Percentiles rank a stretch among this genome's conserved stretches.
phyloP scores from a whole-genome alignment of 1,140 invertebrate genomes.

The Myzus persicae region DNA sequence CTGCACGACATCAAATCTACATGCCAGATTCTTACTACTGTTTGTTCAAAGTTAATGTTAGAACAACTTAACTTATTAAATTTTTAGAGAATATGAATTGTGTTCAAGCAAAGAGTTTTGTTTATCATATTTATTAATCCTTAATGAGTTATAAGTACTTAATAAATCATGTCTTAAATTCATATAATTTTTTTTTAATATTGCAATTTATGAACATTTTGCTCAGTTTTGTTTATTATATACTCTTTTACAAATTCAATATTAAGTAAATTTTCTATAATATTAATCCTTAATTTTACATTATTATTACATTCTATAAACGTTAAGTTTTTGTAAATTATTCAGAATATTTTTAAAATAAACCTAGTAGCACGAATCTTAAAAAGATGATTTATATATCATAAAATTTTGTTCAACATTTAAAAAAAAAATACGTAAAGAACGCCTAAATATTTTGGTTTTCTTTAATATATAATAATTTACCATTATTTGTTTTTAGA shows the following conservation, averaged over 20 bases:
- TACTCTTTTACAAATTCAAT: background rate
- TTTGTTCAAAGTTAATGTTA: background rate
- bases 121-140: background rate
- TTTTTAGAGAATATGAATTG: background rate
- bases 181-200: background rate
- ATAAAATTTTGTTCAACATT: background rate
- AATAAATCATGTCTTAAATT: background rate
- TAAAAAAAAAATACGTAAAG: background rate
- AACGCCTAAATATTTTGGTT: conserved; percentile 30
- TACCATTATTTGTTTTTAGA: conserved; percentile 30
- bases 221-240: background rate
- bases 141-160: background rate
- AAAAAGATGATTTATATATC: conserved; percentile 2
- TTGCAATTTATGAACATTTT: background rate
- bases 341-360: background rate
- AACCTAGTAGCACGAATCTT: background rate
- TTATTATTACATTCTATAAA: background rate
- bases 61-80: too few relatives aligned
- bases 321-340: background rate
- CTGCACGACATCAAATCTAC: background rate
- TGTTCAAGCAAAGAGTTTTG: background rate
- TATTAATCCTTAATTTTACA: background rate
- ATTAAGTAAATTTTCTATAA: background rate
- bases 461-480: background rate
- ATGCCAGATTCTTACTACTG: background rate